Conservation (phyloP, 2,113 vertebrate genomes). For the Tursiops truncatus region DNA sequence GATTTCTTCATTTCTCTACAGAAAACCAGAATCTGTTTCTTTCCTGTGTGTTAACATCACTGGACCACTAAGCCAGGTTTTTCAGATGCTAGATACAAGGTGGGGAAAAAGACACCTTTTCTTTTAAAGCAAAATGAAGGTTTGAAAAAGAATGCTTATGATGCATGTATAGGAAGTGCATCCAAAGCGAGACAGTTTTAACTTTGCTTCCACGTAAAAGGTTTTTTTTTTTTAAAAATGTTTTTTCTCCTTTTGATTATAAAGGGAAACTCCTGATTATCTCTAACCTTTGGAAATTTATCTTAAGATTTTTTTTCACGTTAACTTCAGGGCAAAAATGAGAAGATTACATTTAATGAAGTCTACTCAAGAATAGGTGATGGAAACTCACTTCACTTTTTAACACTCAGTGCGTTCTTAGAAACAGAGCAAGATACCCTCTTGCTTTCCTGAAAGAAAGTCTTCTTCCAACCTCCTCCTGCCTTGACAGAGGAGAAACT, state of each 20-base stretch:
- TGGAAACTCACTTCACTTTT: slow-evolving; percentile 1
- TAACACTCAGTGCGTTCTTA: background rate
- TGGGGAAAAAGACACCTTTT: background rate
- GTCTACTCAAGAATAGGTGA: slow-evolving; percentile 19
- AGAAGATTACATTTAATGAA: slow-evolving; percentile 42
- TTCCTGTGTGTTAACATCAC: background rate
- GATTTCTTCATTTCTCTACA: background rate
- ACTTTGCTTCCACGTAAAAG: slow-evolving; percentile 33
- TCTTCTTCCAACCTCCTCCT: background rate
- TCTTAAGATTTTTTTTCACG: slow-evolving; percentile 50
- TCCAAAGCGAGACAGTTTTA: slow-evolving; percentile 24
- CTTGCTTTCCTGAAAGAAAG: background rate
- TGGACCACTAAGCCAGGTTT: background rate
- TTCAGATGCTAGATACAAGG: background rate
- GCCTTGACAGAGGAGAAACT: background rate
- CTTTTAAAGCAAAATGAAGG: slow-evolving; percentile 38
- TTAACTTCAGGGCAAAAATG: slow-evolving; percentile 47
- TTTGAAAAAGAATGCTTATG: background rate
- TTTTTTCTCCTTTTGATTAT: slow-evolving; percentile 42
- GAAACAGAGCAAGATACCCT: background rate
- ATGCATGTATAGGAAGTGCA: background rate
- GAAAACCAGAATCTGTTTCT: background rate
- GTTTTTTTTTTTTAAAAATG: background rate
- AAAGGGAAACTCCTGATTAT: slow-evolving; percentile 59
- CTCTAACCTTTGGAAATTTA: slow-evolving; percentile 50